Evolutionary conservation across 2,888 invertebrate genomes (phyloP).

Genomic region (Onchidella celtica): DNA sequence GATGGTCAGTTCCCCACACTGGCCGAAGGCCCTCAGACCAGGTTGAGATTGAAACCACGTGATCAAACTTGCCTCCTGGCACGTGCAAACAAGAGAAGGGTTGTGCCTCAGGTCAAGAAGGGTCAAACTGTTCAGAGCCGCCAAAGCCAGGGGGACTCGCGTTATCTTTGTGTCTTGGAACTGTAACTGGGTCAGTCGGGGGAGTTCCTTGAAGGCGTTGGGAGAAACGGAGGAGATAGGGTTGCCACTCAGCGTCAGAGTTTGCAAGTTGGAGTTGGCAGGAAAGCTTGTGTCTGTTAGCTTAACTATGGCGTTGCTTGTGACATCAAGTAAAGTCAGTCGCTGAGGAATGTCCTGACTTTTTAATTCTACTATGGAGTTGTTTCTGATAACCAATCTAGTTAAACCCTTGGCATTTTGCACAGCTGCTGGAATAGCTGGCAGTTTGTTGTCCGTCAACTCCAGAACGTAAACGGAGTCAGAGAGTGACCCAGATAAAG

Average conservation of each 20-base stretch:
- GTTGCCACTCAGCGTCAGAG: not conserved
- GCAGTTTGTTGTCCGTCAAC: not conserved
- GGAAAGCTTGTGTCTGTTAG: constrained; percentile 5
- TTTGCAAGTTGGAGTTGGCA: not conserved
- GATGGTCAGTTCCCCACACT: no score
- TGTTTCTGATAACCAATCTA: not conserved
- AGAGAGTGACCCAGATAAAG: not conserved
- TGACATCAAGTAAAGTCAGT: constrained; percentile 8
- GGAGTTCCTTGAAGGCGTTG: not conserved
- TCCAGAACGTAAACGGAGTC: not conserved
- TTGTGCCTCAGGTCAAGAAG: not conserved
- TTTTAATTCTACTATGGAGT: not conserved
- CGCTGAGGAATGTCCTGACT: not conserved
- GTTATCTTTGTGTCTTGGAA: constrained; percentile 7
- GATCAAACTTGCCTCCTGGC: constrained; percentile 8
- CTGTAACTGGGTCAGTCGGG: not conserved
- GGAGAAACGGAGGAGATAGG: constrained; percentile 1
- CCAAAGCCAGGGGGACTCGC: constrained; percentile 5
- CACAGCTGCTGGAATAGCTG: not conserved
- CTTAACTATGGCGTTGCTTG: not conserved
- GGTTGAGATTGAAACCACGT: constrained; percentile 15
- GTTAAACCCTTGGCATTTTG: not conserved
- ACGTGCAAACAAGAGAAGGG: constrained; percentile 10
- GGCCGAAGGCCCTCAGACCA: no score
- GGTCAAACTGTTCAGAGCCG: not conserved